A percentile compares a stretch with the other conserved stretches of the same genome.
phyloP scores from a whole-genome alignment of 2,113 vertebrate species.

The Procavia capensis region DNA sequence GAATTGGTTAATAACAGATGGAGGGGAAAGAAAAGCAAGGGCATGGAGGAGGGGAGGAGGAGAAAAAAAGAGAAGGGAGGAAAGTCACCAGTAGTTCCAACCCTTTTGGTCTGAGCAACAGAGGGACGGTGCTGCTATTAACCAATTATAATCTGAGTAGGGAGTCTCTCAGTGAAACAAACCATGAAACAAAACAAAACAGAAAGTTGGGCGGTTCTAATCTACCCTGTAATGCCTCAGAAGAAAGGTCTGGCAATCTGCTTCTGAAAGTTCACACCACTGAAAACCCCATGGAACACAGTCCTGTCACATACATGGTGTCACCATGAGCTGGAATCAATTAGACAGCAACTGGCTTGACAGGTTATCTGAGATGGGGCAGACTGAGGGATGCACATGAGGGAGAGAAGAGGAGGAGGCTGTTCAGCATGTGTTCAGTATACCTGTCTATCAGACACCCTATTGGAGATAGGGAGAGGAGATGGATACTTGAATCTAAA shows the following conservation, averaged over 20 bases:
- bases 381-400: neutral
- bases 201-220: neutral
- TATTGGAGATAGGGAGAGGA: neutral
- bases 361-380: neutral
- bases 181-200: too few species aligned
- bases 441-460: neutral
- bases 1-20: neutral
- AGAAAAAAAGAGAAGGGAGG: neutral
- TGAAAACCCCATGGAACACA: neutral
- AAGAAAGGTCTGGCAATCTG: neutral
- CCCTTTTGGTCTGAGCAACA: neutral
- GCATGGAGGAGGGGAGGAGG: neutral
- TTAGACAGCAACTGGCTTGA: neutral
- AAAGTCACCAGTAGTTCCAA: neutral
- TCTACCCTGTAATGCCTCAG: neutral
- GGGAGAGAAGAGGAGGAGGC: neutral
- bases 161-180: neutral
- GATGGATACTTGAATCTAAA: too few species aligned
- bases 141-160: neutral
- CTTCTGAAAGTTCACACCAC: neutral
- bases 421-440: rapidly evolving
- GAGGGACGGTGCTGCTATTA: neutral
- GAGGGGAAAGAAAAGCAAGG: neutral
- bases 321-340: neutral
- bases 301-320: neutral